phyloP scores from a whole-genome alignment of 2,888 invertebrate species.

The Chrysolina haemoptera region DNA sequence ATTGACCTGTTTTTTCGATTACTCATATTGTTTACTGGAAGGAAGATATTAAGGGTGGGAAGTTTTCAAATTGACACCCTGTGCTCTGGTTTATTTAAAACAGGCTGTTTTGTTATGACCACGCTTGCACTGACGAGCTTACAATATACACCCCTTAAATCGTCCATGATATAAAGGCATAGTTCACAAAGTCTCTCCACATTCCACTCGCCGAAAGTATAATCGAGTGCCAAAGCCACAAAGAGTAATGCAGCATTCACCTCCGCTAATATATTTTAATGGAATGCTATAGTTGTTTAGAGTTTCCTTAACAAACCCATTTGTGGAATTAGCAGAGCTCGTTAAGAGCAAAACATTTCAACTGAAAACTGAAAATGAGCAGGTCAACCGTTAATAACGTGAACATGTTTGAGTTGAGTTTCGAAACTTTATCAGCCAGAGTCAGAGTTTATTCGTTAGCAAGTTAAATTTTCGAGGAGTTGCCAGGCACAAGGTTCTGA shows the following conservation, averaged over 20 bases:
- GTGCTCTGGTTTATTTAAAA: too few relatives aligned
- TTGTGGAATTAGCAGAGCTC: slow-evolving; percentile 3
- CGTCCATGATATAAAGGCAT: neutral
- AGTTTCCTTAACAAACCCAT: slow-evolving; percentile 9
- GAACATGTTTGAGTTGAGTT: slow-evolving; percentile 8
- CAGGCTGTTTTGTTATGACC: too few relatives aligned
- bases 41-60: too few relatives aligned
- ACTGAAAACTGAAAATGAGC: slow-evolving; percentile 1
- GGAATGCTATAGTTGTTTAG: slow-evolving; percentile 10
- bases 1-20: too few relatives aligned
- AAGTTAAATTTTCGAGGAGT: neutral
- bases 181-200: neutral
- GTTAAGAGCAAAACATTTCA: slow-evolving; percentile 6
- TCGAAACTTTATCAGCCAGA: neutral
- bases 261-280: slow-evolving; percentile 7
- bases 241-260: neutral
- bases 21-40: too few relatives aligned
- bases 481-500: neutral
- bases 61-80: too few relatives aligned
- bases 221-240: neutral
- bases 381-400: neutral
- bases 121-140: too few relatives aligned
- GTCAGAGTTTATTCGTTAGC: neutral
- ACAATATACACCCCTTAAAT: neutral
- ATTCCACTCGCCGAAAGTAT: neutral